Evolutionary conservation across 35 echinoderm and acorn worm species (phyloP).

Genomic region (Strongylocentrotus purpuratus): DNA sequence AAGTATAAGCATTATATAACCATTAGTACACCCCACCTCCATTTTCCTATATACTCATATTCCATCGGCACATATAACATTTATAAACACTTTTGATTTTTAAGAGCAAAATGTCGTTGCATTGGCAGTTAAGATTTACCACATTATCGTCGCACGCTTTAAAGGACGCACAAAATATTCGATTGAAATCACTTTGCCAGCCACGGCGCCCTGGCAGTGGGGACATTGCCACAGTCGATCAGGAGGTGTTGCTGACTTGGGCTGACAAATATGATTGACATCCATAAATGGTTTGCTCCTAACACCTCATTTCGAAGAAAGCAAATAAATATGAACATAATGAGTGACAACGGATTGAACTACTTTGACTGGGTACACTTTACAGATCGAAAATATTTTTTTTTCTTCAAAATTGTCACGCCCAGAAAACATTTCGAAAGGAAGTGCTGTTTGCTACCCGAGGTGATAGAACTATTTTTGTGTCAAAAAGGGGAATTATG

Average conservation of each 20-base stretch:
- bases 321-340: constrained; percentile 14
- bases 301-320: neutral
- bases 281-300: neutral
- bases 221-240: neutral
- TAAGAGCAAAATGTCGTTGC: too few species aligned
- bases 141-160: neutral
- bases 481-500: neutral
- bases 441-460: neutral
- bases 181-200: neutral
- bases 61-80: too few species aligned
- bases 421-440: neutral
- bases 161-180: neutral
- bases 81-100: too few species aligned
- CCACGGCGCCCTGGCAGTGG: constrained; percentile 2
- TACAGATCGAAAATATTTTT: neutral
- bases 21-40: too few species aligned
- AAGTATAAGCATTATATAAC: too few species aligned
- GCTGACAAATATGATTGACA: neutral
- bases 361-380: neutral
- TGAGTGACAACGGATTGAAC: neutral
- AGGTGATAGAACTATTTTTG: neutral
- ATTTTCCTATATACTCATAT: too few species aligned
- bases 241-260: neutral
- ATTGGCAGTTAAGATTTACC: too few species aligned
- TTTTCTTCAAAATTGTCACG: neutral